Evolutionary conservation across 2,797 vertebrate genomes (phyloP).

Genomic region (Pantherophis vulpinus): DNA sequence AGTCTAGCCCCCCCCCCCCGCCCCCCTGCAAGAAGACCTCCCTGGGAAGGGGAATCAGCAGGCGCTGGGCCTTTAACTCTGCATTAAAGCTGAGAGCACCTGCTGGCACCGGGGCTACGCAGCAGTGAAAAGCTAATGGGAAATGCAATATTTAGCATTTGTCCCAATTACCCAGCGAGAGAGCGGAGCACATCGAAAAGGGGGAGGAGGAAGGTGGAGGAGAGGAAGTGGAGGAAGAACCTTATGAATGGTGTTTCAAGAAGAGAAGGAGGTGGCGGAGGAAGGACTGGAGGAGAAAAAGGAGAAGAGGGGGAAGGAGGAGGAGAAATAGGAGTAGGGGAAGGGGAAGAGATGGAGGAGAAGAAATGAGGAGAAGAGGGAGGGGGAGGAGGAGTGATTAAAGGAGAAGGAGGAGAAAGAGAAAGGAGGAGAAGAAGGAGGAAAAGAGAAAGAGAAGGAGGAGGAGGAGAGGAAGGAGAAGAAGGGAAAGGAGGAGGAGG

Average conservation of each 20-base stretch:
- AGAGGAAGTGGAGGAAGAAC: background rate
- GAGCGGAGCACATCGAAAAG: background rate
- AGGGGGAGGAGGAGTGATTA: background rate
- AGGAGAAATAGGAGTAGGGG: background rate
- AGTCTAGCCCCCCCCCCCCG: too few relatives aligned
- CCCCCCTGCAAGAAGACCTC: background rate
- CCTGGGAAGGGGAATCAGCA: background rate
- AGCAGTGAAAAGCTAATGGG: slow-evolving; percentile 28
- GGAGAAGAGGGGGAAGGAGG: background rate
- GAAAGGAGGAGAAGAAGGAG: background rate
- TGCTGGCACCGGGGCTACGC: background rate
- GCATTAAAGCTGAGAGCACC: slow-evolving; percentile 6
- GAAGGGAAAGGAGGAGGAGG: too few relatives aligned
- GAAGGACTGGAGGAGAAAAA: background rate
- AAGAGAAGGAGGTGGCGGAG: background rate
- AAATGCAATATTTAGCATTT: slow-evolving; percentile 36
- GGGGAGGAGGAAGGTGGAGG: too few relatives aligned
- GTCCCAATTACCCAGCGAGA: slow-evolving; percentile 8
- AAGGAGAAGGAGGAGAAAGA: background rate
- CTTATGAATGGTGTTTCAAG: background rate
- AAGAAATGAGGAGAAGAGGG: background rate
- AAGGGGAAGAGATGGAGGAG: background rate
- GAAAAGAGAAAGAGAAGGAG: background rate
- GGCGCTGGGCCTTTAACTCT: background rate
- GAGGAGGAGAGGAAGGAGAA: background rate